phyloP scores from a whole-genome alignment of 64 coral and sea anemone genomes.

The Montipora efflorescens region DNA sequence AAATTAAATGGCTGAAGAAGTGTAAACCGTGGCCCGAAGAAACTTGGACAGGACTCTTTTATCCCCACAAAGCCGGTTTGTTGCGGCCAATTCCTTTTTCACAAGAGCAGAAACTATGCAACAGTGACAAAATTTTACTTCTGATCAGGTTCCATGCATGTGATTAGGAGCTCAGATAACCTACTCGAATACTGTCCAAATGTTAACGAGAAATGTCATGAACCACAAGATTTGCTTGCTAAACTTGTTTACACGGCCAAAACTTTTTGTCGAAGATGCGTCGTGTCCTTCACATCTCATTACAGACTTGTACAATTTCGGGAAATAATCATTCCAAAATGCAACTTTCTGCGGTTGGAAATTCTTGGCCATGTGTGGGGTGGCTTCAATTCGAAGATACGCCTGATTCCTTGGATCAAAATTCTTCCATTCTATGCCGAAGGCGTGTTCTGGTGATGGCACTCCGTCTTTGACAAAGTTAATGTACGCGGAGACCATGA shows the following conservation, averaged over 20 bases:
- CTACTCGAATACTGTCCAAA: background rate
- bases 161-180: no score
- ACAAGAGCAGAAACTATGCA: no score
- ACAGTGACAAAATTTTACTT: no score
- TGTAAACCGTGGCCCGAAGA: no score
- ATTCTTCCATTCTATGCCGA: slow-evolving; percentile 51
- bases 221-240: background rate
- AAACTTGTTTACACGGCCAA: background rate
- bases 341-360: slow-evolving; percentile 81
- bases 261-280: background rate
- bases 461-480: slow-evolving; percentile 91
- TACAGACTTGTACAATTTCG: slow-evolving; percentile 52
- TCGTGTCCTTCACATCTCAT: background rate
- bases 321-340: slow-evolving; percentile 88
- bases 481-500: slow-evolving; percentile 69
- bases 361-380: slow-evolving; percentile 50
- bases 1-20: no score
- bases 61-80: no score
- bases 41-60: no score
- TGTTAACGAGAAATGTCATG: background rate
- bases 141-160: no score
- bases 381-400: slow-evolving; percentile 64
- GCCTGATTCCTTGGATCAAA: slow-evolving; percentile 27
- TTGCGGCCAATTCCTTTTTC: no score
- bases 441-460: slow-evolving; percentile 41